phyloP scores from a whole-genome alignment of 2,113 vertebrate genomes.

The Salminus brasiliensis region DNA sequence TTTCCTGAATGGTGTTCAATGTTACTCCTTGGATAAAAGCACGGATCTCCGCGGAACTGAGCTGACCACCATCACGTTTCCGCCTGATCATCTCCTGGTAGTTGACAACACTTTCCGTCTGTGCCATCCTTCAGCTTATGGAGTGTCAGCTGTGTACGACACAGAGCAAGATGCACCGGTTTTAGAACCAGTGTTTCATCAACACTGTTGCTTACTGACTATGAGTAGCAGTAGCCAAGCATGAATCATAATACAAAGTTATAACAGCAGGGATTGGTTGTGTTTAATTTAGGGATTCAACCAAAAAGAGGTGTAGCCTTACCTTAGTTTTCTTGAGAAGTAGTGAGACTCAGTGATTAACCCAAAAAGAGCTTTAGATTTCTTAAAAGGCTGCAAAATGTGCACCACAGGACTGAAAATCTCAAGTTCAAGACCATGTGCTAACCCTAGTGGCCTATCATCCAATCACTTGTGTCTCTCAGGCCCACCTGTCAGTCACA shows the following conservation, averaged over 20 bases:
- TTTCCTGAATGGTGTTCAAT: slow-evolving; percentile 52
- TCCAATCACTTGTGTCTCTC: background rate
- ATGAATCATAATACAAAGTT: background rate
- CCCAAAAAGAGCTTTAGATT: background rate
- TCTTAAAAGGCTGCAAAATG: background rate
- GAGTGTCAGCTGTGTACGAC: slow-evolving; percentile 6
- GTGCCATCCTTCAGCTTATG: slow-evolving; percentile 27
- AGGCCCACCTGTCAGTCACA: slow-evolving; percentile 16
- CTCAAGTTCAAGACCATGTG: background rate
- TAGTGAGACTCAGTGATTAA: background rate
- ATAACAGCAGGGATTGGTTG: background rate
- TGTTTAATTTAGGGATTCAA: background rate
- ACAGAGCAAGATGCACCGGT: background rate
- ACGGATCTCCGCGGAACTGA: slow-evolving; percentile 63
- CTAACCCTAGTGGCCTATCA: background rate
- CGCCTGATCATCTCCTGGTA: slow-evolving; percentile 69
- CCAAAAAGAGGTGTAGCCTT: background rate
- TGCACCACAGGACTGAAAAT: background rate
- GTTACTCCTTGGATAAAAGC: slow-evolving; percentile 56
- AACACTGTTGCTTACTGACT: no score
- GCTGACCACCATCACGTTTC: slow-evolving; percentile 64
- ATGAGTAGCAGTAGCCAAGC: background rate
- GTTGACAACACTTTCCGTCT: background rate
- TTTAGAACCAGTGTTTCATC: background rate
- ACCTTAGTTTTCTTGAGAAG: background rate